Conservation (phyloP, 2,113 vertebrate genomes). For the Meriones unguiculatus region DNA sequence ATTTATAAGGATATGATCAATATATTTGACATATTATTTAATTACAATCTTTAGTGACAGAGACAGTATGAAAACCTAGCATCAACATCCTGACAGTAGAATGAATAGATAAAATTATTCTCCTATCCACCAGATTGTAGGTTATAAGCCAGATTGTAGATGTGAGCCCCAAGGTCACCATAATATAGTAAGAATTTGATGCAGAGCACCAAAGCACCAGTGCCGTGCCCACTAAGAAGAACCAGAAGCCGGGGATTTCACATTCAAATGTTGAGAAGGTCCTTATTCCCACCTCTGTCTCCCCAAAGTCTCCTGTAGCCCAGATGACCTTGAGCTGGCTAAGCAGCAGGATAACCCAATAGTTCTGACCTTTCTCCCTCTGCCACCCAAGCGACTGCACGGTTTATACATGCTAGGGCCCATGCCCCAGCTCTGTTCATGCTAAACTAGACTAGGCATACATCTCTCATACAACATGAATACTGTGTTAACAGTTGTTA, state of each 20-base stretch:
- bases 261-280: constrained; percentile 89
- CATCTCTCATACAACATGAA: background rate
- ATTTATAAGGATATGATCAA: constrained; percentile 89
- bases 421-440: background rate
- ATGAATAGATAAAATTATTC: constrained; percentile 93
- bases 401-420: background rate
- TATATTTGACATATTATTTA: constrained; percentile 89
- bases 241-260: constrained; percentile 92
- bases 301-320: background rate
- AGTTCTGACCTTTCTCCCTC: background rate
- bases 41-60: constrained; percentile 89
- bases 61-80: constrained; percentile 92
- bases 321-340: background rate
- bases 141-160: constrained; percentile 86
- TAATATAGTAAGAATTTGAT: constrained; percentile 97
- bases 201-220: constrained; percentile 92
- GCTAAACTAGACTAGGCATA: no score
- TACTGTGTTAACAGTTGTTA: background rate
- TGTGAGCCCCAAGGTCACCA: constrained; percentile 93
- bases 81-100: constrained; percentile 92
- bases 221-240: constrained; percentile 95
- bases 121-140: constrained; percentile 90
- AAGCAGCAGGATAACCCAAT: background rate
- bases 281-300: background rate
- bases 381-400: background rate